Evolutionary conservation across 2,797 vertebrate species (phyloP).

Genomic region (Takifugu rubripes): DNA sequence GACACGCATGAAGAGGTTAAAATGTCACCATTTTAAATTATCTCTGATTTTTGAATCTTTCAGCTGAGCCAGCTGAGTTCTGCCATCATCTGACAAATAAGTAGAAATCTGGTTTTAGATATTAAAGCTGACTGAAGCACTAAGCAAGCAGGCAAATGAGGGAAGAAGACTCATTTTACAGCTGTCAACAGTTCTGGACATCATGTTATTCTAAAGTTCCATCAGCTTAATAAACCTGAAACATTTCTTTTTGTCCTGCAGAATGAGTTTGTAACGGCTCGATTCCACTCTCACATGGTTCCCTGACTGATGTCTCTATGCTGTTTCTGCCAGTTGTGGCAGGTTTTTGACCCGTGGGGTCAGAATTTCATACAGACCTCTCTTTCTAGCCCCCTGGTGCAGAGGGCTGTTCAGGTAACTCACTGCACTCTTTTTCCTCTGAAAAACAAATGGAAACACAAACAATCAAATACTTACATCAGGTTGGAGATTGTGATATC

Average conservation of each 20-base stretch:
- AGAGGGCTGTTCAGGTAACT: constrained; percentile 98
- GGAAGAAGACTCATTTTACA: constrained; percentile 17
- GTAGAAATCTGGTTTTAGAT: constrained; percentile 19
- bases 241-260: not conserved
- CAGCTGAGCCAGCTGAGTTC: constrained; percentile 1
- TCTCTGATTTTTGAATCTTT: not conserved
- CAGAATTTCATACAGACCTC: constrained; percentile 81
- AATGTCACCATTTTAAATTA: too few relatives aligned
- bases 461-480: not conserved
- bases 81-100: constrained; percentile 1
- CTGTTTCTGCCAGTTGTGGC: not conserved
- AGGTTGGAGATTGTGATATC: not conserved
- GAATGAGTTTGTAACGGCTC: too few relatives aligned
- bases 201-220: not conserved
- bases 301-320: not conserved
- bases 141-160: constrained; percentile 32
- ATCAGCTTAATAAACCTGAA: not conserved
- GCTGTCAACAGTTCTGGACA: constrained; percentile 25
- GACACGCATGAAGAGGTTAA: not conserved
- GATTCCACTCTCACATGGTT: not conserved
- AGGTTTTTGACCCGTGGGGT: not conserved
- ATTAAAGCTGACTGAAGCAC: constrained; percentile 29
- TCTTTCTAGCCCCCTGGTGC: constrained; percentile 96
- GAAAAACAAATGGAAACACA: constrained; percentile 34
- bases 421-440: constrained; percentile 98